phyloP scores from a whole-genome alignment of 37 sponge, comb jelly and placozoan species.

The Diacarnus erythraeanus region DNA sequence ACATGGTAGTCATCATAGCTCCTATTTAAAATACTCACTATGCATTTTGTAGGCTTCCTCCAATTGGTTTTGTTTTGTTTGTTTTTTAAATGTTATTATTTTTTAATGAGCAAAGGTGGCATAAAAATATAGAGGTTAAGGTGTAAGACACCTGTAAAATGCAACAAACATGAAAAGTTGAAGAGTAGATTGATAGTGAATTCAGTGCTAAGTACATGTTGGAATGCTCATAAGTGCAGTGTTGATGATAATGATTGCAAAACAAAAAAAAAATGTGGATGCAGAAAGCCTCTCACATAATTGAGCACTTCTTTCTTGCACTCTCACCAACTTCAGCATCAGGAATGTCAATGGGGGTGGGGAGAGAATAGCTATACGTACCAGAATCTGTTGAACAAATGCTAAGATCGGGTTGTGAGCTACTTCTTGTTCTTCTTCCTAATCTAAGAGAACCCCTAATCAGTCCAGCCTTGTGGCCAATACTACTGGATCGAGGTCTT shows the following conservation, averaged over 20 bases:
- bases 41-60: too few species aligned
- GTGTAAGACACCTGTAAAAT: too few species aligned
- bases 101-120: too few species aligned
- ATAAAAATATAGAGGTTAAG: too few species aligned
- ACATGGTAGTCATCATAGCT: too few species aligned
- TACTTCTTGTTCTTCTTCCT: constrained; percentile 30
- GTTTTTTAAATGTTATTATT: too few species aligned
- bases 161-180: too few species aligned
- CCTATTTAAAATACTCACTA: too few species aligned
- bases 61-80: too few species aligned
- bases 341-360: constrained; percentile 6
- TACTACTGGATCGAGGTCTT: constrained; percentile 17
- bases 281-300: constrained; percentile 31
- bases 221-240: too few species aligned
- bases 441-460: constrained; percentile 42
- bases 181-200: too few species aligned
- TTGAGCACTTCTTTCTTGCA: constrained; percentile 21
- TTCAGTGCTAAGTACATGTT: too few species aligned
- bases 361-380: constrained; percentile 2
- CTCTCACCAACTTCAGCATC: neutral
- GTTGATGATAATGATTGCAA: neutral
- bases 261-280: neutral
- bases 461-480: neutral
- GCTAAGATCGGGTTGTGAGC: constrained; percentile 59
- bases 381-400: constrained; percentile 36